These are phyloP conservation scores for Timema cristinae DNA, from an alignment of 2,888 invertebrate species.

Conservation along the genomic window DNA sequence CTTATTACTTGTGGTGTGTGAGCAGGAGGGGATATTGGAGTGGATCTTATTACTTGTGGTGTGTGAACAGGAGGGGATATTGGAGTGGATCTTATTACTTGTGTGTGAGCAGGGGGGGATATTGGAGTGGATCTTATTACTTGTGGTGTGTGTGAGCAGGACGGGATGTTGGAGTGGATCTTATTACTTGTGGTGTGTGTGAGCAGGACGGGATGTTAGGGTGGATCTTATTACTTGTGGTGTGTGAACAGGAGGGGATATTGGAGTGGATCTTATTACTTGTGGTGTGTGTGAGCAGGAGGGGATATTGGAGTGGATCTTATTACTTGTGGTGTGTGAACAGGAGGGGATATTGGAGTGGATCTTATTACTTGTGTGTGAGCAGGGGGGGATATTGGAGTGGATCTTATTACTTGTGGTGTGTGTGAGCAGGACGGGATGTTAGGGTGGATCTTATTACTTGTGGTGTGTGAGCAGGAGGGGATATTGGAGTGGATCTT, in stretches of 20 bases:
- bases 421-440: too few relatives aligned
- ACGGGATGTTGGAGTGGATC: too few relatives aligned
- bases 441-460: too few relatives aligned
- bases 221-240: background rate
- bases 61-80: constrained; percentile 57
- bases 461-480: constrained; percentile 51
- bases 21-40: constrained; percentile 56
- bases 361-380: constrained; percentile 17
- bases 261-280: too few relatives aligned
- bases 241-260: constrained; percentile 58
- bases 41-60: constrained; percentile 4
- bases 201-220: too few relatives aligned
- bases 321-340: constrained; percentile 21
- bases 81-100: background rate
- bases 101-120: constrained; percentile 56
- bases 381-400: constrained; percentile 55
- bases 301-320: constrained; percentile 43
- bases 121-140: too few relatives aligned
- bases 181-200: constrained; percentile 20
- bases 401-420: constrained; percentile 4
- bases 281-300: constrained; percentile 52
- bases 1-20: constrained; percentile 21
- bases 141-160: constrained; percentile 26
- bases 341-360: constrained; percentile 55
- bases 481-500: constrained; percentile 43